Evolutionary conservation across 30 jellyfish, hydroid and myxozoan genomes (phyloP), one percentile per base, ranked within the genome.

Genomic region (Hydractinia echinata): DNA sequence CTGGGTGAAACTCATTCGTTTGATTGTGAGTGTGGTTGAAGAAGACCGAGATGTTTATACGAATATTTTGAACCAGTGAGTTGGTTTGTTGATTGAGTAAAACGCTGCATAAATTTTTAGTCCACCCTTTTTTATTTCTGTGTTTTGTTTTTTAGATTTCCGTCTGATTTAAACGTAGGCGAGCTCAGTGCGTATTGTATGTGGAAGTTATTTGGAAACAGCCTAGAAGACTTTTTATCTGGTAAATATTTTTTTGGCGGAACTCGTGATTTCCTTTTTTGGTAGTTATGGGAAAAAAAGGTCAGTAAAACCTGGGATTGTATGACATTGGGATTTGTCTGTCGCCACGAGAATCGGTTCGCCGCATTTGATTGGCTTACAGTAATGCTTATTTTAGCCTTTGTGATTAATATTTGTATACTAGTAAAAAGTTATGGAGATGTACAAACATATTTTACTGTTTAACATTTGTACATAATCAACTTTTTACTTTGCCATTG

Each of bases 91-190:
- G 77, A 51, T 44, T 18, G 44, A 30, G 44, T 30, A 30, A 30
- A 30, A 30, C 1, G 18, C 69, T 11, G 19, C 19, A 3, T 16
- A 58, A n/a, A 58, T 11, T 58, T 11, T 16, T 58, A 0, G 15
- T 58, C 15, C 69, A 58, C 3, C 3, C 15, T 0, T 58, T 58
- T 3, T 58, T 58, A 58, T 58, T 58, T 13, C 15, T 58, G 3
- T 58, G 8, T 52, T 15, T 77, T n/a, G n/a, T 66, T 44, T 18
- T 84, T 5, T 64, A 93, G 99, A 68, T 93, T 93, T 76, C 99
- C 99, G 55, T 90, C 96, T 5, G 99, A 93, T 64, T 82, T 93
- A 51, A 93, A 93, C 78, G 99, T 87, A 44, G 99, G 99, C 19
- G 89, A 93, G 73, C 83, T 88, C 10, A 86, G 99, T 81, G 99